Percentiles rank a stretch among this genome's conserved stretches.
Evolutionary conservation across 2,888 invertebrate species (phyloP).

Genomic region (Tortrix viridana): DNA sequence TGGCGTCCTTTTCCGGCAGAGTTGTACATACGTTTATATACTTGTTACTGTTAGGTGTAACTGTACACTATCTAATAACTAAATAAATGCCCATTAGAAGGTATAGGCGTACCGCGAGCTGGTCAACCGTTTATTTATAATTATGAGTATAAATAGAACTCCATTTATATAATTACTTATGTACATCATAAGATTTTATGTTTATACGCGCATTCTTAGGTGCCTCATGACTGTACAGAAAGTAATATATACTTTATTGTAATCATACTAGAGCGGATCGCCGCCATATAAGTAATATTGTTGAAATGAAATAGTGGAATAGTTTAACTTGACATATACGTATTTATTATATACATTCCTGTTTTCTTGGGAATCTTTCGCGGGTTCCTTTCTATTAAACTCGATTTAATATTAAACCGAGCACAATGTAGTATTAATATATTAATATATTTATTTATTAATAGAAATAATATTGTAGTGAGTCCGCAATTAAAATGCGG

Average conservation of each 20-base stretch:
- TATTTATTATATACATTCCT: conserved; percentile 16
- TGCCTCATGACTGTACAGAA: conserved; percentile 38
- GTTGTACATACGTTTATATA: conserved; percentile 66
- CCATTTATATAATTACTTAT: conserved; percentile 22
- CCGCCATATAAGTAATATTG: conserved; percentile 21
- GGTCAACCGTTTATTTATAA: conserved; percentile 29
- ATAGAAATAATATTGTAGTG: too few relatives aligned
- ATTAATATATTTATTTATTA: too few relatives aligned
- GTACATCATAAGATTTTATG: conserved; percentile 28
- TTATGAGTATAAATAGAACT: conserved; percentile 25
- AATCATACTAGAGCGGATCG: conserved; percentile 28
- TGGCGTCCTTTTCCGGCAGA: conserved; percentile 2
- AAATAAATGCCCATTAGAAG: conserved; percentile 51
- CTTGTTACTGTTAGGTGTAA: conserved; percentile 58
- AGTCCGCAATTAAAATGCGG: too few relatives aligned
- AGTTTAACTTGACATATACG: conserved; percentile 23
- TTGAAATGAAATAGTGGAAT: conserved; percentile 30
- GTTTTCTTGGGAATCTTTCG: conserved; percentile 3
- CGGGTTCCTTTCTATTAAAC: not conserved
- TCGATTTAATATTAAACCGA: not conserved
- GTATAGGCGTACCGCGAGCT: conserved; percentile 42
- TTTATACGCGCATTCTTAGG: conserved; percentile 38
- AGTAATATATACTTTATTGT: conserved; percentile 37
- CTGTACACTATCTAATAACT: conserved; percentile 58
- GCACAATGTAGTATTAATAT: not conserved